Percentiles rank a stretch among this genome's conserved stretches.
Evolutionary conservation across 2,797 vertebrate genomes (phyloP).

Genomic region (Bovichtus diacanthus): DNA sequence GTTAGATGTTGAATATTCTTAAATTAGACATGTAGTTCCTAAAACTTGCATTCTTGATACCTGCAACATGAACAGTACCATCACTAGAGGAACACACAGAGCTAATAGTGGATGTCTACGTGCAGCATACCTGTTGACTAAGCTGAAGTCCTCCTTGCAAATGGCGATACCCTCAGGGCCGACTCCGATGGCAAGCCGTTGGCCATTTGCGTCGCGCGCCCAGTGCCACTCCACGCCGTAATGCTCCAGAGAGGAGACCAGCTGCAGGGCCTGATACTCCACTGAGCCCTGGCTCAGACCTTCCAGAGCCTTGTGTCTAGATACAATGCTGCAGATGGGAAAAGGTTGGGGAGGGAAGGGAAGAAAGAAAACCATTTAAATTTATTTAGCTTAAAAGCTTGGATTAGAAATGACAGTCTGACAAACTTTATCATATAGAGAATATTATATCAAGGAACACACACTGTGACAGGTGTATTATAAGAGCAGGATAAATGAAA

Average conservation of each 20-base stretch:
- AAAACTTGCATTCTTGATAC: neutral
- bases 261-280: slow-evolving; percentile 96
- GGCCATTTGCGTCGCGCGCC: slow-evolving; percentile 91
- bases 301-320: slow-evolving; percentile 93
- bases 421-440: neutral
- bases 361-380: neutral
- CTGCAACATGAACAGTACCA: neutral
- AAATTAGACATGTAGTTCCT: neutral
- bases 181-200: slow-evolving; percentile 92
- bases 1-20: neutral
- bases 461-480: slow-evolving; percentile 1
- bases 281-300: slow-evolving; percentile 90
- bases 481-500: neutral
- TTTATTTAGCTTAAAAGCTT: neutral
- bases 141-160: slow-evolving; percentile 94
- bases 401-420: neutral
- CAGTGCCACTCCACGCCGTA: slow-evolving; percentile 99
- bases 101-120: neutral
- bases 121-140: slow-evolving; percentile 90
- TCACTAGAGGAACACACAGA: neutral
- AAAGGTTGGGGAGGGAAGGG: neutral
- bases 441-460: neutral
- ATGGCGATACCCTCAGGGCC: slow-evolving; percentile 96
- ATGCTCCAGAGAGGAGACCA: slow-evolving; percentile 92
- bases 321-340: slow-evolving; percentile 86